Percentiles rank a stretch among this genome's conserved stretches.
Evolutionary conservation across 2,797 vertebrate species (phyloP).

Genomic region (Notolabrus celidotus): DNA sequence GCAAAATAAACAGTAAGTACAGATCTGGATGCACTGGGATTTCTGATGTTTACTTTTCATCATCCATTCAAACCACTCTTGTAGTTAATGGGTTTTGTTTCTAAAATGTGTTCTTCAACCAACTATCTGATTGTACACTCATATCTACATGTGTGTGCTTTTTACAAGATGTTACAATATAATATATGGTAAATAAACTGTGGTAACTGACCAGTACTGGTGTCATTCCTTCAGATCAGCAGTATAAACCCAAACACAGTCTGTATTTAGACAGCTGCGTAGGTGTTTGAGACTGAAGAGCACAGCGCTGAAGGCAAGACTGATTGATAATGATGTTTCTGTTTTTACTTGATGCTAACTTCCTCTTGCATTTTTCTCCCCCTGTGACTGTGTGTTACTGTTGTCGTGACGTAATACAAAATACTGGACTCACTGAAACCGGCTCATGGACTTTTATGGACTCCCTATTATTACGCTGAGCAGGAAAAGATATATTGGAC

Average conservation of each 20-base stretch:
- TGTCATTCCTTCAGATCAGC: conserved; percentile 55
- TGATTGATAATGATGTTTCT: conserved; percentile 54
- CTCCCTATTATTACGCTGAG: conserved; percentile 11
- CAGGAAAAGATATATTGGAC: conserved; percentile 24
- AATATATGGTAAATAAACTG: conserved; percentile 76
- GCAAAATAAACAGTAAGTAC: conserved; percentile 53
- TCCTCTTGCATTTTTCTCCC: conserved; percentile 28
- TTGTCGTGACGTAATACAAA: conserved; percentile 46
- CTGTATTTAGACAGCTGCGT: conserved; percentile 45
- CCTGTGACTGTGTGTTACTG: conserved; percentile 59
- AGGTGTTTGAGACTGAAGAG: conserved; percentile 45
- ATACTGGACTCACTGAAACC: conserved; percentile 34
- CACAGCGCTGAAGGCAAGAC: conserved; percentile 40
- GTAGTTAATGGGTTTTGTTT: conserved; percentile 56
- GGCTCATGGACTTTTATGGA: conserved; percentile 39
- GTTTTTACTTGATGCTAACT: conserved; percentile 45
- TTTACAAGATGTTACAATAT: conserved; percentile 67
- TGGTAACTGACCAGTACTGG: conserved; percentile 66
- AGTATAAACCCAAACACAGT: conserved; percentile 41
- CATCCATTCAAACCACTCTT: conserved; percentile 50
- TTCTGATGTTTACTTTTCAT: conserved; percentile 66
- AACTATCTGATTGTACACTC: conserved; percentile 67
- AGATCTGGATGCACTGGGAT: conserved; percentile 38
- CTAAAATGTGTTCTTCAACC: conserved; percentile 56
- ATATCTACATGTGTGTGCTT: conserved; percentile 70